phyloP scores from a whole-genome alignment of 1,140 invertebrate genomes.

The Drosophila oshimai region DNA sequence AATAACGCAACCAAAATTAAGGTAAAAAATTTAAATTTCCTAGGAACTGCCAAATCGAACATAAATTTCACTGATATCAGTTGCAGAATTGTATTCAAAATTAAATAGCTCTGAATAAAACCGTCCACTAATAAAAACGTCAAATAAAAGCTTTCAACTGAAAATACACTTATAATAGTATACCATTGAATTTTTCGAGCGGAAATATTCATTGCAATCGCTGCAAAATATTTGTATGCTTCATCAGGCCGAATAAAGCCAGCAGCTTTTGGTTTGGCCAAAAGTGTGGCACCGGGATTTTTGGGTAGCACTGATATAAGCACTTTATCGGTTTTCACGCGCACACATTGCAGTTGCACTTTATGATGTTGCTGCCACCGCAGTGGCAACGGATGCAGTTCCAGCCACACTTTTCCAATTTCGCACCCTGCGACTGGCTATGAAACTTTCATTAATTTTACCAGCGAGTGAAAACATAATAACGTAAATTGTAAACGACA shows the following conservation, averaged over 20 bases:
- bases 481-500: background rate
- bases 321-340: constrained; percentile 15
- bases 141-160: background rate
- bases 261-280: constrained; percentile 35
- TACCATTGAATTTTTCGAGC: background rate
- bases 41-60: too few relatives aligned
- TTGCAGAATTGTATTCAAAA: too few relatives aligned
- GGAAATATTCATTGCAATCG: constrained; percentile 8
- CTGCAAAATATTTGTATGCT: constrained; percentile 47
- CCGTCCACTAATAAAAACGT: too few relatives aligned
- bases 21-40: too few relatives aligned
- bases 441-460: constrained; percentile 44
- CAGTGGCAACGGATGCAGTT: background rate
- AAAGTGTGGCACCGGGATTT: background rate
- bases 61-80: too few relatives aligned
- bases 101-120: too few relatives aligned
- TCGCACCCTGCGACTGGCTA: constrained; percentile 18
- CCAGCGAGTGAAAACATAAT: background rate
- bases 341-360: constrained; percentile 3
- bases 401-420: constrained; percentile 33
- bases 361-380: background rate
- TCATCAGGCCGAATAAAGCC: constrained; percentile 60
- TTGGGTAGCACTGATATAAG: background rate
- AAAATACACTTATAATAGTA: constrained; percentile 1
- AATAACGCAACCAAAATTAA: too few relatives aligned